A percentile compares a stretch with the other conserved stretches of the same genome.
Evolutionary conservation across 2,113 vertebrate species (phyloP).

Genomic region (Halichoerus grypus): DNA sequence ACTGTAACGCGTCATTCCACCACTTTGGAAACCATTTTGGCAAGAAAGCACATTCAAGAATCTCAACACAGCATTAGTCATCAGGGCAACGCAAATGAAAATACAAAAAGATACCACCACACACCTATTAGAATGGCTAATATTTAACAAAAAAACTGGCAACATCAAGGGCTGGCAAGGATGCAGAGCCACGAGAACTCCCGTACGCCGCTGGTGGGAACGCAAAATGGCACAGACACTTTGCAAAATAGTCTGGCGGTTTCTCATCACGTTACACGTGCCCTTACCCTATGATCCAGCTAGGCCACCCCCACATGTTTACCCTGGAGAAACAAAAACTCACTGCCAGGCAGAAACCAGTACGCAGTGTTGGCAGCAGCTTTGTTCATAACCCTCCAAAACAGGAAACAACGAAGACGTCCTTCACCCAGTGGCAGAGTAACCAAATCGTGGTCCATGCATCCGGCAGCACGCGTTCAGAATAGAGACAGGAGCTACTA

Average conservation of each 20-base stretch:
- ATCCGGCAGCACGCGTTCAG: rapidly evolving
- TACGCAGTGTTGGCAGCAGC: no score
- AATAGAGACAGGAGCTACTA: neutral
- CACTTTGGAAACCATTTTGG: neutral
- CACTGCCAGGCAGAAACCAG: neutral
- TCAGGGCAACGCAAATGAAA: neutral
- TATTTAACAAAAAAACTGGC: neutral
- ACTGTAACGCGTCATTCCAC: rapidly evolving
- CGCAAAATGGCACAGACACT: neutral
- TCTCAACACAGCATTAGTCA: no score
- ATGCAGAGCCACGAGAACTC: no score
- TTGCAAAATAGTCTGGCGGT: neutral
- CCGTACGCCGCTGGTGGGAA: rapidly evolving
- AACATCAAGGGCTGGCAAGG: neutral
- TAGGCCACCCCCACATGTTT: neutral
- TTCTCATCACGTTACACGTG: no score
- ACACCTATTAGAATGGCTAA: neutral
- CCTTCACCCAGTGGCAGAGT: neutral
- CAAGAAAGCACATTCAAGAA: neutral
- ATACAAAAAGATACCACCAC: no score
- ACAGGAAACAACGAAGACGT: no score
- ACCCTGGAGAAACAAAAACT: neutral
- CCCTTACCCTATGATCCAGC: neutral
- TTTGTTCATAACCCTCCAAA: no score
- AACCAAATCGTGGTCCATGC: neutral